phyloP scores from a whole-genome alignment of 2,113 vertebrate species.

The Vanacampus margaritifer region DNA sequence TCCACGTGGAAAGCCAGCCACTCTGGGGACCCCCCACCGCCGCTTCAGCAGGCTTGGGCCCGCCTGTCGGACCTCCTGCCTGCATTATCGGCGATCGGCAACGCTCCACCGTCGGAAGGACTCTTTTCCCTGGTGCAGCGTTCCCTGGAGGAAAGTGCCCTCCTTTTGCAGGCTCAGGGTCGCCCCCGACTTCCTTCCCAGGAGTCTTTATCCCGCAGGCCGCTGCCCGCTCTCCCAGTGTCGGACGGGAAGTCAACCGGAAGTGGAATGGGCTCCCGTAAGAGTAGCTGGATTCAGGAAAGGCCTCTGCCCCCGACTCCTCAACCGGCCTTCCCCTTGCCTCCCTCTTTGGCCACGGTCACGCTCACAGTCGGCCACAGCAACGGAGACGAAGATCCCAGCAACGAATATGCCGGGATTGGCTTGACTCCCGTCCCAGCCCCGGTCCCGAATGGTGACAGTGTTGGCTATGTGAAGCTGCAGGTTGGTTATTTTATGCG shows the following conservation, averaged over 20 bases:
- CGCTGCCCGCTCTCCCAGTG: slow-evolving; percentile 82
- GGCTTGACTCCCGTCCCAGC: slow-evolving; percentile 68
- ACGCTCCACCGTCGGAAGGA: slow-evolving; percentile 60
- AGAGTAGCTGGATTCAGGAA: slow-evolving; percentile 87
- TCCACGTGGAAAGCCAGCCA: slow-evolving; percentile 73
- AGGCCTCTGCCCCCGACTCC: slow-evolving; percentile 84
- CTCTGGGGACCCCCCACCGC: slow-evolving; percentile 57
- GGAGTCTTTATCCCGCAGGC: slow-evolving; percentile 83
- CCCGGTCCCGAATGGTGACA: slow-evolving; percentile 66
- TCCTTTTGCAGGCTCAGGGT: slow-evolving; percentile 68
- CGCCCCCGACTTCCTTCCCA: slow-evolving; percentile 82
- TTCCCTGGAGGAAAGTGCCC: slow-evolving; percentile 72
- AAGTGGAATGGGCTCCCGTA: slow-evolving; percentile 78
- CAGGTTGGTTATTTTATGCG: slow-evolving; percentile 58
- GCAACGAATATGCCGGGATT: slow-evolving; percentile 86
- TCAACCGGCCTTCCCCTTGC: slow-evolving; percentile 69
- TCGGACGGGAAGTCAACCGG: slow-evolving; percentile 74
- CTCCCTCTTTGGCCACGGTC: slow-evolving; percentile 52
- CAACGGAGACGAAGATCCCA: slow-evolving; percentile 67
- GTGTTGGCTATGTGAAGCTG: slow-evolving; percentile 76
- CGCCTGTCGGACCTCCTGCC: slow-evolving; percentile 71
- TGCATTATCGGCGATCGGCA: slow-evolving; percentile 56
- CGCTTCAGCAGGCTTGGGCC: slow-evolving; percentile 72
- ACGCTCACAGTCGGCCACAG: slow-evolving; percentile 43
- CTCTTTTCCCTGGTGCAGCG: slow-evolving; percentile 65